Evolutionary conservation across 2,888 invertebrate genomes (phyloP).

Genomic region (Tetragnatha montana): DNA sequence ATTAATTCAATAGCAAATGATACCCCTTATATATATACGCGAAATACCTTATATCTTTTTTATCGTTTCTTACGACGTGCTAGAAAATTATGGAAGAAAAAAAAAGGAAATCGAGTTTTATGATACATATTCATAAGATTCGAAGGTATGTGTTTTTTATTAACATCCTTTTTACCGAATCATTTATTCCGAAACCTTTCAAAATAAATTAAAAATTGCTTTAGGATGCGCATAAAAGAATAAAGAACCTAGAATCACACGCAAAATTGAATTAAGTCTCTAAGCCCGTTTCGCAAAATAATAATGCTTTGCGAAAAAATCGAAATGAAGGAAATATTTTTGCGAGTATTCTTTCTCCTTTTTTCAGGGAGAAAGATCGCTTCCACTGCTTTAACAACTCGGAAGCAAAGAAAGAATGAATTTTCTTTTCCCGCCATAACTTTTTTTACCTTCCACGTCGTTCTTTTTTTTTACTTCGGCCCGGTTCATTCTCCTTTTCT

Average conservation of each 20-base stretch:
- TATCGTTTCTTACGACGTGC: background rate
- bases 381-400: constrained; percentile 48
- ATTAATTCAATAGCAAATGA: background rate
- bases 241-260: background rate
- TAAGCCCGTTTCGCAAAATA: background rate
- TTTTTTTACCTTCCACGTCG: background rate
- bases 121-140: background rate
- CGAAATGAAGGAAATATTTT: constrained; percentile 13
- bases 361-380: background rate
- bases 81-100: background rate
- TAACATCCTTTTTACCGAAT: background rate
- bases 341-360: background rate
- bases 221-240: background rate
- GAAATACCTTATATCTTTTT: background rate
- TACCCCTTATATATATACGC: background rate
- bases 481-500: constrained; percentile 35
- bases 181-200: background rate
- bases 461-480: constrained; percentile 21
- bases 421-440: background rate
- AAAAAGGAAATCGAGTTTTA: background rate
- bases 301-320: background rate
- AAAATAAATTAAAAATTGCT: constrained; percentile 1
- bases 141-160: background rate
- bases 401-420: background rate
- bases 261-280: background rate